A percentile compares a stretch with the other conserved stretches of the same genome.
Conservation (phyloP, 2,797 vertebrate genomes). For the Lates japonicus region DNA sequence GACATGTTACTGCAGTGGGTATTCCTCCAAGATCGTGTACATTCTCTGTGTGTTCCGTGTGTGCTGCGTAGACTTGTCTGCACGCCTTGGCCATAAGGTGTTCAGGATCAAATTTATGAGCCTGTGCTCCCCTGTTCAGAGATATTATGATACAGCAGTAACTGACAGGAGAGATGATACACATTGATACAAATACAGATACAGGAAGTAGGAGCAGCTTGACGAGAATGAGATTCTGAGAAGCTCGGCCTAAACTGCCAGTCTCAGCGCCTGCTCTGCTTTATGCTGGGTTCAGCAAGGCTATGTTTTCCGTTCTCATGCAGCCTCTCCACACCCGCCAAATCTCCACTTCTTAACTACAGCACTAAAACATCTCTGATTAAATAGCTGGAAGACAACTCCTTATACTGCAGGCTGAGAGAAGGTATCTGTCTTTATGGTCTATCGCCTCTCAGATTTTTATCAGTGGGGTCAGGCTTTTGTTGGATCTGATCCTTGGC, state of each 20-base stretch:
- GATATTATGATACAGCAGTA: slow-evolving; percentile 23
- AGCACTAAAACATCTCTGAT: slow-evolving; percentile 79
- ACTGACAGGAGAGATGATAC: slow-evolving; percentile 35
- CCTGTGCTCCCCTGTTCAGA: slow-evolving; percentile 34
- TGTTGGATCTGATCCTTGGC: slow-evolving; percentile 45
- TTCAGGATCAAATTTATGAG: slow-evolving; percentile 51
- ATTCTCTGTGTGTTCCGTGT: slow-evolving; percentile 28
- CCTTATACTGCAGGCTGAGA: slow-evolving; percentile 68
- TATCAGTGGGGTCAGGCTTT: slow-evolving; percentile 63
- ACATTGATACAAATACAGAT: slow-evolving; percentile 32
- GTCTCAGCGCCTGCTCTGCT: slow-evolving; percentile 46
- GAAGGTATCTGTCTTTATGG: slow-evolving; percentile 69
- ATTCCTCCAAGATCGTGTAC: slow-evolving; percentile 52
- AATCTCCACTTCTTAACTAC: slow-evolving; percentile 80
- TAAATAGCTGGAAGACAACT: slow-evolving; percentile 79
- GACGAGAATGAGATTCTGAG: slow-evolving; percentile 19
- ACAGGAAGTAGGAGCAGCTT: slow-evolving; percentile 30
- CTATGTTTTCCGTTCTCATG: slow-evolving; percentile 81
- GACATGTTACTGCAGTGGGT: slow-evolving; percentile 60
- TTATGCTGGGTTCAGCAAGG: slow-evolving; percentile 61
- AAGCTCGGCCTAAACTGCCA: slow-evolving; percentile 43
- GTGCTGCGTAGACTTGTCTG: not conserved
- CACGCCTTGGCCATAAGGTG: slow-evolving; percentile 31
- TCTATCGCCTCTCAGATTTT: slow-evolving; percentile 57
- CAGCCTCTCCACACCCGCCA: slow-evolving; percentile 75